Evolutionary conservation across 2,797 vertebrate genomes (phyloP).

Genomic region (Dipus sagitta): DNA sequence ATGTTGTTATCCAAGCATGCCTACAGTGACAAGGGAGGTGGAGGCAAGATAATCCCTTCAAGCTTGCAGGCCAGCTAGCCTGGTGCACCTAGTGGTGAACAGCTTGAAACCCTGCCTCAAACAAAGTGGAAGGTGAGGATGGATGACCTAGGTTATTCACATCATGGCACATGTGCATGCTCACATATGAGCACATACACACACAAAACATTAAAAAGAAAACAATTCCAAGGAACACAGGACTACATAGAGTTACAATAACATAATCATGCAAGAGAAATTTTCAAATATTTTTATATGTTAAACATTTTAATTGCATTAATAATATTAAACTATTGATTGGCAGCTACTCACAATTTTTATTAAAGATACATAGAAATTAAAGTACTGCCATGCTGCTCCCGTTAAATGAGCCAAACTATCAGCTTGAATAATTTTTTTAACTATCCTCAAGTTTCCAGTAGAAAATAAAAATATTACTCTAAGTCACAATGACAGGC

Average conservation of each 20-base stretch:
- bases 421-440: slow-evolving; percentile 1
- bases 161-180: no score
- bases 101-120: no score
- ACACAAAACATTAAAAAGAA: not conserved
- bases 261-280: not conserved
- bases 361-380: slow-evolving; percentile 25
- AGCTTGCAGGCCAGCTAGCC: no score
- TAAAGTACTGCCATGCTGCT: not conserved
- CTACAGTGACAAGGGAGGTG: no score
- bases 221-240: not conserved
- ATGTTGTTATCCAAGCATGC: no score
- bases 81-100: no score
- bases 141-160: no score
- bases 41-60: no score
- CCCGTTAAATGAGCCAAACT: slow-evolving; percentile 31
- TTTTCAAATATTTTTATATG: slow-evolving; percentile 51
- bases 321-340: slow-evolving; percentile 38
- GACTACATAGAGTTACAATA: not conserved
- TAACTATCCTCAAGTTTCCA: slow-evolving; percentile 51
- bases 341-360: slow-evolving; percentile 17
- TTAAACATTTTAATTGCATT: slow-evolving; percentile 25
- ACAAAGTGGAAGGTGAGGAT: no score
- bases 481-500: not conserved
- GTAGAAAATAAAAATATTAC: slow-evolving; percentile 36
- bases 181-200: no score